Conservation (phyloP, 2,113 vertebrate genomes). For the Neotragus moschatus region DNA sequence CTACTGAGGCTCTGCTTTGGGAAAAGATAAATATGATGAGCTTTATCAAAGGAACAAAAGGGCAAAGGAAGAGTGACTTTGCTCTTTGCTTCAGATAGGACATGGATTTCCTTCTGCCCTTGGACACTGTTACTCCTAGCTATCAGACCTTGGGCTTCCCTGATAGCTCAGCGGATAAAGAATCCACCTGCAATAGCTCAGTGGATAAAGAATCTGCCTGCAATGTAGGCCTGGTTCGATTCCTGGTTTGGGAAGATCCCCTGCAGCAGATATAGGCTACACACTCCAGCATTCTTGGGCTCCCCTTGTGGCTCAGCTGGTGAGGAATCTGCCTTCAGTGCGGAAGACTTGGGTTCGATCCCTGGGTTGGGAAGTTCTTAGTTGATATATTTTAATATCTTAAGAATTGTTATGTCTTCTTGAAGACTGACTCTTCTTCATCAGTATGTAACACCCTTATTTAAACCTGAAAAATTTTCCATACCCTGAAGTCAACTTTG, state of each 20-base stretch:
- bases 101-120: not conserved
- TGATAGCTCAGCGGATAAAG: not conserved
- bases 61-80: not conserved
- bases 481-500: not conserved
- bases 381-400: not conserved
- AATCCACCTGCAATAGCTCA: not conserved
- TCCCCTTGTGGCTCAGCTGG: not conserved
- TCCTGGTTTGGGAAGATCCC: not conserved
- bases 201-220: not conserved
- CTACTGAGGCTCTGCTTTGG: not conserved
- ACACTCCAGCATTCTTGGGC: not conserved
- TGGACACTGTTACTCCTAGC: not conserved
- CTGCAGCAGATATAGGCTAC: not conserved
- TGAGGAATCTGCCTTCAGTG: accelerated
- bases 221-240: accelerated
- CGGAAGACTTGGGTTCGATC: accelerated
- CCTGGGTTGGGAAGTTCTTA: not conserved
- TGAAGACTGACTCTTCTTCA: not conserved
- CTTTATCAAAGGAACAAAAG: not conserved
- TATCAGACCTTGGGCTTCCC: not conserved
- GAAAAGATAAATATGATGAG: not conserved
- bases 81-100: not conserved
- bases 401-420: not conserved
- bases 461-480: not conserved
- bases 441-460: not conserved